These are phyloP conservation scores for Stictocephala bisonia DNA, from an alignment of 2,888 invertebrate species.

Conservation along the genomic window DNA sequence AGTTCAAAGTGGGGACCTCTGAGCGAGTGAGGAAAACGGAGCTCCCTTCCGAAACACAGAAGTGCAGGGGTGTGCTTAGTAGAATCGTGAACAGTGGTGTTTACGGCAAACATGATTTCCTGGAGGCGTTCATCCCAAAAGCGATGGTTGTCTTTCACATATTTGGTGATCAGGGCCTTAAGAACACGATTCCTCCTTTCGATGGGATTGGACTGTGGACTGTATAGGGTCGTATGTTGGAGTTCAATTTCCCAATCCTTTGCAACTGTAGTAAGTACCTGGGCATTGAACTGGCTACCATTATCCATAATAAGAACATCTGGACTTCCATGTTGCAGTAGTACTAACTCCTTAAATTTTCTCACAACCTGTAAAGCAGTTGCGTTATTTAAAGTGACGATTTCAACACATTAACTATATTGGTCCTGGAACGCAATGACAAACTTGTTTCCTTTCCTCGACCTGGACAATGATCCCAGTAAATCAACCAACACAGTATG, in stretches of 20 bases:
- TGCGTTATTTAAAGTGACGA: constrained; percentile 52
- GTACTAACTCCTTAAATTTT: not conserved
- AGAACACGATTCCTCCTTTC: constrained; percentile 61
- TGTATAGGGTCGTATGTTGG: constrained; percentile 57
- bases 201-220: constrained; percentile 61
- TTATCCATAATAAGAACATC: constrained; percentile 13
- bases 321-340: not conserved
- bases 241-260: constrained; percentile 50
- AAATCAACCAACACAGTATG: constrained; percentile 55
- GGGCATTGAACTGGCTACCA: constrained; percentile 4
- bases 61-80: constrained; percentile 57
- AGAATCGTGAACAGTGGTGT: constrained; percentile 53
- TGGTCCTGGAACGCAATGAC: constrained; percentile 58
- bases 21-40: not conserved
- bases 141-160: constrained; percentile 57
- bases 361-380: constrained; percentile 46
- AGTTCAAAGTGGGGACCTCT: not conserved
- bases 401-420: constrained; percentile 58
- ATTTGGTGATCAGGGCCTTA: constrained; percentile 61
- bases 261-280: not conserved
- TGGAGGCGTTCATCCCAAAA: constrained; percentile 54
- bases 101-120: constrained; percentile 55
- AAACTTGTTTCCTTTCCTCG: constrained; percentile 55
- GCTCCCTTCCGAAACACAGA: constrained; percentile 19
- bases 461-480: constrained; percentile 60